Evolutionary conservation across 2,888 invertebrate genomes (phyloP).

Genomic region (Drosophila anomelani): DNA sequence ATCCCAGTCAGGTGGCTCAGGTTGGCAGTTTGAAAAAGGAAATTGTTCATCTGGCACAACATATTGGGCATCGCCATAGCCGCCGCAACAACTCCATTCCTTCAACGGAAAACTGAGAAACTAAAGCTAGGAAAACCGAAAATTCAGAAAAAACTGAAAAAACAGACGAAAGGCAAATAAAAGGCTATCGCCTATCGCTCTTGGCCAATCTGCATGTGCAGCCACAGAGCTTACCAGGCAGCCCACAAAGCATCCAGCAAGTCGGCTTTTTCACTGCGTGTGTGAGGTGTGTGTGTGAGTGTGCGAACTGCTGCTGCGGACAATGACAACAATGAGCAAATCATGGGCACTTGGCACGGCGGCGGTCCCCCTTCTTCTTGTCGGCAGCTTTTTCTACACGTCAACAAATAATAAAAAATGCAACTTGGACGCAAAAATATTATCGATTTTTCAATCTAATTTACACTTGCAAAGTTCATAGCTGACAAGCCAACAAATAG

Average conservation of each 20-base stretch:
- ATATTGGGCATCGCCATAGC: slow-evolving; percentile 33
- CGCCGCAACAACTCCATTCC: slow-evolving; percentile 48
- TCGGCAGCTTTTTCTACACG: slow-evolving; percentile 24
- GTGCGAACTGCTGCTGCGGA: slow-evolving; percentile 36
- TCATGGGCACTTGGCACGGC: slow-evolving; percentile 74
- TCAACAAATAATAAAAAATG: slow-evolving; percentile 12
- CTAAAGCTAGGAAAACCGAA: slow-evolving; percentile 21
- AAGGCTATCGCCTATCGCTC: slow-evolving; percentile 80
- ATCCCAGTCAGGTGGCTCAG: slow-evolving; percentile 65
- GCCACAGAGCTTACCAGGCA: slow-evolving; percentile 18
- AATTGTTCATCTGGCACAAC: slow-evolving; percentile 70
- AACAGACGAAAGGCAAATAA: slow-evolving; percentile 59
- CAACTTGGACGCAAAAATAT: slow-evolving; percentile 1
- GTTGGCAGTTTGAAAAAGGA: slow-evolving; percentile 69
- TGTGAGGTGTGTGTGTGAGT: slow-evolving; percentile 29
- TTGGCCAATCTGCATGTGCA: slow-evolving; percentile 78
- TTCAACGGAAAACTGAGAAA: slow-evolving; percentile 45
- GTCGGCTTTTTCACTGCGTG: slow-evolving; percentile 49
- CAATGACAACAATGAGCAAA: slow-evolving; percentile 81
- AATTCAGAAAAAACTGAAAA: slow-evolving; percentile 7
- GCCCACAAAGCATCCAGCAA: slow-evolving; percentile 19
- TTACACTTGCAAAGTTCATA: slow-evolving; percentile 29
- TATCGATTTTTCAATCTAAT: slow-evolving; percentile 24
- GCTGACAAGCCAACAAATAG: slow-evolving; percentile 22
- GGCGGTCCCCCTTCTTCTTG: slow-evolving; percentile 8